Percentiles rank a stretch among this genome's conserved stretches.
These are phyloP conservation scores for Beris morrisii DNA, from an alignment of 2,888 invertebrate species.

Conservation along the genomic window DNA sequence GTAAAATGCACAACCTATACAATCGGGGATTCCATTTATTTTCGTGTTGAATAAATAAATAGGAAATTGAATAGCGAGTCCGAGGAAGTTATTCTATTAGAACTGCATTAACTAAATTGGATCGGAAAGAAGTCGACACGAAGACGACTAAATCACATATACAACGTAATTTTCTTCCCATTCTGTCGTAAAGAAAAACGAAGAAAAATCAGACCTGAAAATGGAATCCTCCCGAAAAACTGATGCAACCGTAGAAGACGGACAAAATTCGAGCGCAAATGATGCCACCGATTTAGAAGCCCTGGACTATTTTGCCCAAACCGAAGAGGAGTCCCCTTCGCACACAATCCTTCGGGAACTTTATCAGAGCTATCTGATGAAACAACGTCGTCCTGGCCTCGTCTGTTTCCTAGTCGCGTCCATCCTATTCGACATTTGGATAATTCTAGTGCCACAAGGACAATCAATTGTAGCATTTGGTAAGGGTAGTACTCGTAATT, in stretches of 20 bases:
- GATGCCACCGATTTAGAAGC: conserved; percentile 23
- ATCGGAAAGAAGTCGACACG: not conserved
- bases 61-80: not conserved
- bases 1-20: conserved; percentile 12
- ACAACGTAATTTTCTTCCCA: too few relatives aligned
- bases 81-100: not conserved
- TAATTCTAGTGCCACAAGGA: conserved; percentile 60
- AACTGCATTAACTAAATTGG: conserved; percentile 16
- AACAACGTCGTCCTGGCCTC: conserved; percentile 71
- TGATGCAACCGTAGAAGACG: conserved; percentile 13
- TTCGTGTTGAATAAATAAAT: conserved; percentile 10
- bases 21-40: conserved; percentile 14
- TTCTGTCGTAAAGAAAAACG: not conserved
- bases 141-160: not conserved
- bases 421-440: conserved; percentile 67
- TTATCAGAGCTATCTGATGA: conserved; percentile 71
- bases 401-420: conserved; percentile 70
- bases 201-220: not conserved
- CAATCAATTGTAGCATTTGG: conserved; percentile 54
- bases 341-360: conserved; percentile 68
- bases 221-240: conserved; percentile 17
- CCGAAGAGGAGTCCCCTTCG: conserved; percentile 49
- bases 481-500: conserved; percentile 42
- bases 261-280: conserved; percentile 7
- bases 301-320: conserved; percentile 20